Evolutionary conservation across 2,797 vertebrate species (phyloP).

Genomic region (Gallinago nigripennis): DNA sequence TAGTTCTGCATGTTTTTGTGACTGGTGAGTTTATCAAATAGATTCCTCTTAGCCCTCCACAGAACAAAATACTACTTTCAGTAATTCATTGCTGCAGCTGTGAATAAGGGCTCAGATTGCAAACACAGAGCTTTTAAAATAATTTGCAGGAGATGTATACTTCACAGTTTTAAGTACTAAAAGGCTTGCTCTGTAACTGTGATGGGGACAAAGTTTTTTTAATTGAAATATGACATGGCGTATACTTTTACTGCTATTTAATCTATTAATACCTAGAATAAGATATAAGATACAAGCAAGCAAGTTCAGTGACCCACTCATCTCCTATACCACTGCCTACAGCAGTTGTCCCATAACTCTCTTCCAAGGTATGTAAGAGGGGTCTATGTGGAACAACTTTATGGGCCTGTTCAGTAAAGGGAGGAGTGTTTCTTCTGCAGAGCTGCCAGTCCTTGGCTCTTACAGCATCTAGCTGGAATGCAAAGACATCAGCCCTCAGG

Average conservation of each 20-base stretch:
- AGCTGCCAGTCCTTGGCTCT: not conserved
- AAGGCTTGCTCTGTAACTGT: not conserved
- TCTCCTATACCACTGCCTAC: not conserved
- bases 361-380: not conserved
- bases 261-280: not conserved
- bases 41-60: not conserved
- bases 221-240: not conserved
- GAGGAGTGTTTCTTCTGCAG: not conserved
- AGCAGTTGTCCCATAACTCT: not conserved
- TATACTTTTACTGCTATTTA: not conserved
- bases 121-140: not conserved
- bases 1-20: not conserved
- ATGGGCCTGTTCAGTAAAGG: not conserved
- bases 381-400: not conserved
- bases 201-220: not conserved
- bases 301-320: not conserved
- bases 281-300: not conserved
- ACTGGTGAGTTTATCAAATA: not conserved
- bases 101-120: not conserved
- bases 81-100: not conserved
- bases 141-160: not conserved
- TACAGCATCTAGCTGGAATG: not conserved
- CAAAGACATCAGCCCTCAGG: not conserved
- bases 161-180: not conserved
- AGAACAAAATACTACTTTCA: not conserved